Conservation (phyloP, 37 sponge, comb jelly and placozoan genomes). For the Ianthella basta region DNA sequence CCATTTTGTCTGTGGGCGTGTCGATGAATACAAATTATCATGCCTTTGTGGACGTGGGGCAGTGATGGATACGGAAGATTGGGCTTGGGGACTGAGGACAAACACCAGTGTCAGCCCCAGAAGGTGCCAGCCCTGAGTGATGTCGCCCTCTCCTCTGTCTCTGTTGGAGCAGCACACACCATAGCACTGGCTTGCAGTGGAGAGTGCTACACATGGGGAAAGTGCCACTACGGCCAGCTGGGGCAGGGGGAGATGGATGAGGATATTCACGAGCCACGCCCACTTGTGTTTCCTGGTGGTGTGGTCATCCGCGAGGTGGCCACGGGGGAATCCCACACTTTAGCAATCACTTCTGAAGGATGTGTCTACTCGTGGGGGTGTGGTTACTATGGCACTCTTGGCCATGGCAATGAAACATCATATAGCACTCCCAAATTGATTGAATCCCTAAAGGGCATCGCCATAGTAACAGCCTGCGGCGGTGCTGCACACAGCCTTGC, state of each 20-base stretch:
- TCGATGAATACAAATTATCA: no score
- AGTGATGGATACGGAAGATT: conserved; percentile 79
- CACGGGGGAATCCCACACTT: conserved; percentile 66
- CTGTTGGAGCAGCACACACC: conserved; percentile 70
- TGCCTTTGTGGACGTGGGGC: conserved; percentile 71
- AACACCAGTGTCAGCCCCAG: conserved; percentile 33
- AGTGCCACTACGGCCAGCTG: conserved; percentile 83
- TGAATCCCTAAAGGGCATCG: conserved; percentile 37
- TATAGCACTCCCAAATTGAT: conserved; percentile 56
- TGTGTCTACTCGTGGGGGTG: conserved; percentile 85
- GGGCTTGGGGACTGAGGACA: conserved; percentile 70
- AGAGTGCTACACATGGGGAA: conserved; percentile 70
- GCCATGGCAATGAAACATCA: conserved; percentile 60
- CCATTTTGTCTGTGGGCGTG: no score
- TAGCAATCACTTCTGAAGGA: conserved; percentile 54
- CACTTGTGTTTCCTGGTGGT: conserved; percentile 64
- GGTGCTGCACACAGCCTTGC: conserved; percentile 77
- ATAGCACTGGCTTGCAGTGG: conserved; percentile 41
- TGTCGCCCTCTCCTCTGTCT: conserved; percentile 2
- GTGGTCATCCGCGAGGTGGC: conserved; percentile 39
- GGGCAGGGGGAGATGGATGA: conserved; percentile 74
- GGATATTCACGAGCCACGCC: conserved; percentile 37
- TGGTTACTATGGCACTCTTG: conserved; percentile 64
- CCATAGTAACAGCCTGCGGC: conserved; percentile 41
- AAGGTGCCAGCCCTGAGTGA: conserved; percentile 30